Base-by-base conservation (phyloP, 2,888 invertebrate genomes). In the Caradrina clavipalpis region DNA sequence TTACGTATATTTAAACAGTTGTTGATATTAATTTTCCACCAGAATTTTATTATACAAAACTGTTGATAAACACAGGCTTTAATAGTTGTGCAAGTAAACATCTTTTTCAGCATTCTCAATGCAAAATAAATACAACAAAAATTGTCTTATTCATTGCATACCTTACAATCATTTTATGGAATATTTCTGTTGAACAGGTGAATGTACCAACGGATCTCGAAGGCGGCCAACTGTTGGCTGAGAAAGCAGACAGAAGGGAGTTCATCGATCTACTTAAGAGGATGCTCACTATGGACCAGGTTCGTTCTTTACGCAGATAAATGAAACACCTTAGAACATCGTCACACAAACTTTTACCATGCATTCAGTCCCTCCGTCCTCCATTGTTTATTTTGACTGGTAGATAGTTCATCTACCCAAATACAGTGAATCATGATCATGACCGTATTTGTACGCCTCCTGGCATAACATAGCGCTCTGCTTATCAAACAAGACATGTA, bases 241-340 rank as follows among this genome's bases (percentile, higher is more conserved):
- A 99, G 95, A 99, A 99, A 93, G 98, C 99, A 39, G 99, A 99
- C 94, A 97, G 99, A 74, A 97, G 98, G 86, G 99, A 99, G 93
- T 99, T 99, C 90, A 99, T 99, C 84, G 99, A 99, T 95, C 97
- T 99, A 86, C 96, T 99, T 63, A 99, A 99, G 95, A 97, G 99
- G 87, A 99, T 99, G 99, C 97, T 99, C 68, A 99, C 99, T 19
- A 98, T 99, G 97, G 99, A 99, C 96, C 99, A 98, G 97, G 98
- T 98, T 96, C 69, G 79, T 74, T 53, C n/a, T 45, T 39, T 39
- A 35, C 6, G 8, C 35, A 35, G 35, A 35, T 35, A 6, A 6
- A 26, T 26, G 4, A 26, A 26, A 26, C 26, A 26, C 26, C 2
- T 2, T 26, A 4, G 26, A 26, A 26, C 26, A 26, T 26, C 26